Base-by-base conservation (phyloP, 1,140 invertebrate species). In the Hylaeus anthracinus region DNA sequence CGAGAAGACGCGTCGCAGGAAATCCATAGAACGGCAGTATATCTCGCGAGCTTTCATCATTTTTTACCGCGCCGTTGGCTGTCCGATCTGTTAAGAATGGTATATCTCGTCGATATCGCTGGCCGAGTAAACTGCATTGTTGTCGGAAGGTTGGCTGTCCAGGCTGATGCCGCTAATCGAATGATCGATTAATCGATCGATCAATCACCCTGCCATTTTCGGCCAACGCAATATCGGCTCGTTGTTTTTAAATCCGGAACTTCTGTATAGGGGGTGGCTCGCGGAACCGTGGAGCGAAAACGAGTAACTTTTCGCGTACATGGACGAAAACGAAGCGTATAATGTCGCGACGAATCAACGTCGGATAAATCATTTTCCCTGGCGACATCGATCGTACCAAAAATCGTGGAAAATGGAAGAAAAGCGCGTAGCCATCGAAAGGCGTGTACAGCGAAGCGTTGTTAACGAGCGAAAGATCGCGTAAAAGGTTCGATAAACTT, bases 131-230 rank as follows among this genome's bases (percentile, higher is more conserved):
- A 75, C 45, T 43, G 79, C 63, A 75, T 80, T 74, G 72, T 69
- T 60, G n/a, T 12, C 66, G 26, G 37, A 10, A 8, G 51, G 9
- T 2, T 10, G n/a, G 10, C 51, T 39, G 64, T 45, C 41, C n/a
- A 6, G 14, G 3, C 48, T 26, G 53, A 3, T 10, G 64, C 41
- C 14, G 65, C 65, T 71, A 64, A 79, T 79, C 53, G 80, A 77
- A 60, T 56, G 55, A 80, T 80, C 81, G 81, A 83, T 83, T 80
- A 80, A 80, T 80, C 81, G 77, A 80, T 82, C 81, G 64, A 67
- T 83, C 77, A 61, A 80, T 83, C 69, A 82, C 43, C 12, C 53
- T 48, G 58, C 65, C 51, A 53, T 76, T 63, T 76, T 69, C 48
- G 48, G 64, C 56, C 66, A 37, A 56, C 61, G 66, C 56, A 70